Conservation (phyloP, 2,888 invertebrate species). For the Metellina segmentata region DNA sequence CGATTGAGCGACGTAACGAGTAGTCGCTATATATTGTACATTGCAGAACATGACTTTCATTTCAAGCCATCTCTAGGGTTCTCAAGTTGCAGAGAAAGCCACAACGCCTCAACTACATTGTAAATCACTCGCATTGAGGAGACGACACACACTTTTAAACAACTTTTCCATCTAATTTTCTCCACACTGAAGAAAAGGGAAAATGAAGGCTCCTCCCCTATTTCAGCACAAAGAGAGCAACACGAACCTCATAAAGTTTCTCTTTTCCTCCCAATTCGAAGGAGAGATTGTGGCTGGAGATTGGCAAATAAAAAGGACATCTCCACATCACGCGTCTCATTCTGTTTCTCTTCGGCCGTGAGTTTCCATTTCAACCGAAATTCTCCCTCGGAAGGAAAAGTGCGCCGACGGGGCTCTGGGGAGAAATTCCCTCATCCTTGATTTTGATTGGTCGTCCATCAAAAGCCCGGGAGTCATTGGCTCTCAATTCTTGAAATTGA, state of each 20-base stretch:
- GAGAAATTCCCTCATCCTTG: conserved; percentile 65
- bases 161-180: conserved; percentile 8
- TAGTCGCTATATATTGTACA: too few relatives aligned
- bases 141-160: neutral
- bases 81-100: too few relatives aligned
- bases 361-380: conserved; percentile 51
- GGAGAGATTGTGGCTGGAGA: conserved; percentile 36
- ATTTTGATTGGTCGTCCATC: conserved; percentile 76
- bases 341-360: conserved; percentile 19
- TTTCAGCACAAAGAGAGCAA: conserved; percentile 24
- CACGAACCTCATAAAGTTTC: conserved; percentile 62
- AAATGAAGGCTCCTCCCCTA: conserved; percentile 16
- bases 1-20: too few relatives aligned
- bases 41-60: too few relatives aligned
- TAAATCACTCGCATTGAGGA: neutral
- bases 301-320: conserved; percentile 63
- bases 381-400: conserved; percentile 26
- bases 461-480: conserved; percentile 55
- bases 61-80: too few relatives aligned
- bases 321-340: conserved; percentile 43
- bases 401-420: conserved; percentile 28
- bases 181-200: neutral
- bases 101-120: neutral
- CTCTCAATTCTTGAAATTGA: conserved; percentile 72
- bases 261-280: conserved; percentile 7